Base-by-base conservation (phyloP, 2,888 invertebrate genomes). In the Stenoptilia bipunctidactyla region DNA sequence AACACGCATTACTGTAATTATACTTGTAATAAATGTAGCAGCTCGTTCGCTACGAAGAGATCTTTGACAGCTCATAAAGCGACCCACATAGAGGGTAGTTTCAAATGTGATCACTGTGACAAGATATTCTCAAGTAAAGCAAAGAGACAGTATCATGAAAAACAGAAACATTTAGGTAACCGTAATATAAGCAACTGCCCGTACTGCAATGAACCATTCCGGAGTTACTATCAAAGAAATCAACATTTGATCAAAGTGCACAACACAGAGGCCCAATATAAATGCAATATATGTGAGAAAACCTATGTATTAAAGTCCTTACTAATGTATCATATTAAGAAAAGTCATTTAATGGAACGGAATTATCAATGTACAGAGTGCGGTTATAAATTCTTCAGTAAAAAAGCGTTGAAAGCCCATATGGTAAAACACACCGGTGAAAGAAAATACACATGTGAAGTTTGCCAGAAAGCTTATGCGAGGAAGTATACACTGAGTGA, bases 371-470 rank as follows among this genome's bases (percentile, higher is more conserved):
- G 86, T 15, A 68, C 72, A 0, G 75, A 85, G 15, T 86, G 86
- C 40, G 86, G 82, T 0, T 77, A 69, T 34, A 58, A 74, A 37
- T 86, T 86, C 40, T 85, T 85, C 46, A 84, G 82, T 40, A 82
- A 80, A n/a, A 85, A 85, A 45, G 80, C 80, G 1, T 58, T 86
- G 0, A 85, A 83, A 39, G 82, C 75, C 0, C 85, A 85, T 35
- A 85, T 84, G 82, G 53, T 84, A 0, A 79, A 79, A 27, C 85
- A 85, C 43, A 79, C 74, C 0, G 84, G 84, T 0, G 77, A 76
- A 25, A 52, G 67, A 1, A 70, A 62, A 13, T 76, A 67, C 27
- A 48, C 58, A 0, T 82, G 80, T 38, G 63, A 61, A 1, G 55
- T 79, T 0, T 82, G 80, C 15, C 55, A 65, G 1, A 79, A 79